Conservation (phyloP, 2,113 vertebrate species). For the Aramus guarauna region DNA sequence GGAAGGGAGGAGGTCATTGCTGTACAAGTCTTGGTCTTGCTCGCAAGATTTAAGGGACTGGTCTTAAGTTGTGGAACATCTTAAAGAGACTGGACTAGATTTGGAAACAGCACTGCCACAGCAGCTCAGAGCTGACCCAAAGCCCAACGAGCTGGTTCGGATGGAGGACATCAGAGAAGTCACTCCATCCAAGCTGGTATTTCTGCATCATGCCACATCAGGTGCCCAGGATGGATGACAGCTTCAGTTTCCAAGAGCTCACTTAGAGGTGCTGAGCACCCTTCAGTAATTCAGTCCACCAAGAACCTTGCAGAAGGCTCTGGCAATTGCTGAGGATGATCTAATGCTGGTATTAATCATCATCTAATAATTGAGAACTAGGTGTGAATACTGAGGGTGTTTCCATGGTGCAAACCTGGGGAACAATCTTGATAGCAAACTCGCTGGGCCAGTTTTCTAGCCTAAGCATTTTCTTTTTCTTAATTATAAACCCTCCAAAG, state of each 20-base stretch:
- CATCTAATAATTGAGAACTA: background rate
- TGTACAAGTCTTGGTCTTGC: background rate
- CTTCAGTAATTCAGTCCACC: background rate
- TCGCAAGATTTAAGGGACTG: background rate
- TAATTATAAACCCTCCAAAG: constrained; percentile 22
- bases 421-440: constrained; percentile 11
- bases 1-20: background rate
- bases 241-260: background rate
- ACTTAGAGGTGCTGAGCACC: background rate
- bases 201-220: background rate
- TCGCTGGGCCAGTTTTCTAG: background rate
- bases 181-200: background rate
- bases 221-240: background rate
- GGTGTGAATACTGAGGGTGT: constrained; percentile 32
- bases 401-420: background rate
- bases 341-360: constrained; percentile 39
- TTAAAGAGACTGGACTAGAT: background rate
- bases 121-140: background rate
- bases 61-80: background rate
- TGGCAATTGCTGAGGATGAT: background rate
- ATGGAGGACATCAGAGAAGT: background rate
- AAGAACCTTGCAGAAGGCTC: background rate
- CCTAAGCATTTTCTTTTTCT: background rate
- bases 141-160: background rate
- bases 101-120: background rate